Evolutionary conservation across 2,888 invertebrate species (phyloP).

Genomic region (Oscheius sp.): DNA sequence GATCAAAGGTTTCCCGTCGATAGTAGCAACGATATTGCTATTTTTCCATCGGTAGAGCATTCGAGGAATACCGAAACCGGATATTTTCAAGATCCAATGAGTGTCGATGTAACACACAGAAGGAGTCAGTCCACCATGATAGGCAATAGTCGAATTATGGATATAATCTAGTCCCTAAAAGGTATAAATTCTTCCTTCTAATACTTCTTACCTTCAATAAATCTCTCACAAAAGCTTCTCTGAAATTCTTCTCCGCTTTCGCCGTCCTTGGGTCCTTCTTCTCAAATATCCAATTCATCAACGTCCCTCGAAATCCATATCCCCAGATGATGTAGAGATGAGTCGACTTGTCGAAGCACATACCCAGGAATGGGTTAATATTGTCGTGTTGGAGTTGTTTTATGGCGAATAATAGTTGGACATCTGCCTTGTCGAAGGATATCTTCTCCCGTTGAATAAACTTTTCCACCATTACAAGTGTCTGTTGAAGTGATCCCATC

Average conservation of each 20-base stretch:
- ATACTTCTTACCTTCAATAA: constrained; percentile 55
- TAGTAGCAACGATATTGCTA: constrained; percentile 51
- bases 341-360: constrained; percentile 53
- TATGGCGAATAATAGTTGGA: constrained; percentile 11
- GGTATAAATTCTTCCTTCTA: not conserved
- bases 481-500: constrained; percentile 60
- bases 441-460: constrained; percentile 57
- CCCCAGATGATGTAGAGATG: constrained; percentile 56
- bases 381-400: constrained; percentile 61
- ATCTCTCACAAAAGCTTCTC: constrained; percentile 66
- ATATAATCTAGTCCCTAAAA: constrained; percentile 64
- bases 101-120: constrained; percentile 61
- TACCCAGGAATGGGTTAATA: constrained; percentile 63
- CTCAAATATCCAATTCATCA: constrained; percentile 55
- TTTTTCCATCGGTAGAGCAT: constrained; percentile 51
- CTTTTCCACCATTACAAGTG: constrained; percentile 54
- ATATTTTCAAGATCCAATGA: constrained; percentile 68
- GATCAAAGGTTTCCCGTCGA: constrained; percentile 57
- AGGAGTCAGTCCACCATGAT: constrained; percentile 63
- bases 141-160: constrained; percentile 56
- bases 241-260: constrained; percentile 50
- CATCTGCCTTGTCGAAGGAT: constrained; percentile 59
- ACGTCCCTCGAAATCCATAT: constrained; percentile 54
- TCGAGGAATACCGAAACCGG: constrained; percentile 57
- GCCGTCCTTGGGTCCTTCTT: constrained; percentile 31